Evolutionary conservation across 35 echinoderm and acorn worm species (phyloP).

Genomic region (Lytechinus variegatus): DNA sequence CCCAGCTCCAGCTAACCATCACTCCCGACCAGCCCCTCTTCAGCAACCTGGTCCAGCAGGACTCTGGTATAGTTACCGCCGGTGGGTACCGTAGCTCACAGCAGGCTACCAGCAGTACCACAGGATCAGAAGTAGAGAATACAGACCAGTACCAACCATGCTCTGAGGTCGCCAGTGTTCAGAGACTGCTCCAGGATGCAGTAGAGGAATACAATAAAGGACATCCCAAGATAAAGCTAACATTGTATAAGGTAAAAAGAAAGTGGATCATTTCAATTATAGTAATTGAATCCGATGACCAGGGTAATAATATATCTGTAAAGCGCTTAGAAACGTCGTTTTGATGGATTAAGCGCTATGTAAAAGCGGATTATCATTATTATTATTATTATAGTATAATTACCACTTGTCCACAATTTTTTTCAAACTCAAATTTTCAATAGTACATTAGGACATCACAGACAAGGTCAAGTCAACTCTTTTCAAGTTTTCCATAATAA

Average conservation of each 20-base stretch:
- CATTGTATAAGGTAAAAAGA: conserved; percentile 79
- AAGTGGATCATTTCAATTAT: too few relatives aligned
- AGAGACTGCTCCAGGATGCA: conserved; percentile 80
- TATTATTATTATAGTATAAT: too few relatives aligned
- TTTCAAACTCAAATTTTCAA: too few relatives aligned
- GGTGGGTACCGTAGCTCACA: conserved; percentile 79
- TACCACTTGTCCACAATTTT: too few relatives aligned
- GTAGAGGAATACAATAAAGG: conserved; percentile 98
- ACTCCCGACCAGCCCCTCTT: conserved; percentile 87
- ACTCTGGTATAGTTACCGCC: conserved; percentile 92
- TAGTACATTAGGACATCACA: too few relatives aligned
- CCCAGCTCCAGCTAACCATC: conserved; percentile 86
- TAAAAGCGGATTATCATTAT: too few relatives aligned
- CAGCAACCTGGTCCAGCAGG: conserved; percentile 97
- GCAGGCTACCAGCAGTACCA: conserved; percentile 52
- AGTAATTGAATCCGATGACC: too few relatives aligned
- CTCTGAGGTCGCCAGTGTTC: conserved; percentile 62
- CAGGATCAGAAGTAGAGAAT: conserved; percentile 56
- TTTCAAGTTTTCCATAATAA: too few relatives aligned
- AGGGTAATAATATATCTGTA: too few relatives aligned
- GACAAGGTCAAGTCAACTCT: too few relatives aligned
- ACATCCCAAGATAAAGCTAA: conserved; percentile 91
- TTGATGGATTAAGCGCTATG: too few relatives aligned
- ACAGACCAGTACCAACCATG: conserved; percentile 97
- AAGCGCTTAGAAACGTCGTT: too few relatives aligned